Percentiles rank a stretch among this genome's conserved stretches.
phyloP scores from a whole-genome alignment of 2,113 vertebrate species.

The Ahaetulla prasina region DNA sequence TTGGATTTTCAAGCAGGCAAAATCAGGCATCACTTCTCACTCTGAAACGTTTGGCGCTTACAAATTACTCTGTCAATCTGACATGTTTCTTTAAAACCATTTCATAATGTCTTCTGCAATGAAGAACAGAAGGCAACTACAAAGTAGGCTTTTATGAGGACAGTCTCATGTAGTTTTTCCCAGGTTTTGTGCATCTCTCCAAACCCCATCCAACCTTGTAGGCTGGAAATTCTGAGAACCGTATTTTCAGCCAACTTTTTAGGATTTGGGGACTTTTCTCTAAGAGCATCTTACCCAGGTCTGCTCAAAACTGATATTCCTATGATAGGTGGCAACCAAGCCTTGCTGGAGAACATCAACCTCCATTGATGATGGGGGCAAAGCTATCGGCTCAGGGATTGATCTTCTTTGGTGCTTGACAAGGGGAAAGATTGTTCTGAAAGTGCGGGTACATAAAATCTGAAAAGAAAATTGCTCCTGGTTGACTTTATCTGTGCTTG shows the following conservation, averaged over 20 bases:
- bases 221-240: background rate
- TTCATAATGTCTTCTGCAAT: background rate
- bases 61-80: background rate
- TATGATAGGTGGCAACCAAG: background rate
- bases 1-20: background rate
- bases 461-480: background rate
- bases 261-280: background rate
- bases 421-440: background rate
- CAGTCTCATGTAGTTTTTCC: background rate
- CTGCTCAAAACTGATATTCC: background rate
- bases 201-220: background rate
- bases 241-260: background rate
- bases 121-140: background rate
- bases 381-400: background rate
- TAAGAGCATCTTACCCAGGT: background rate
- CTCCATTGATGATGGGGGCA: background rate
- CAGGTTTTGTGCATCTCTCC: background rate
- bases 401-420: background rate
- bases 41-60: background rate
- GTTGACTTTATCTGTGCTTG: background rate
- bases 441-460: background rate
- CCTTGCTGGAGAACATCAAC: background rate
- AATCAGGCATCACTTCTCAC: background rate
- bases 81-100: background rate
- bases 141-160: background rate